Percentiles rank a stretch among this genome's conserved stretches.
Evolutionary conservation across 2,113 vertebrate species (phyloP).

Genomic region (Ailuropoda melanoleuca): DNA sequence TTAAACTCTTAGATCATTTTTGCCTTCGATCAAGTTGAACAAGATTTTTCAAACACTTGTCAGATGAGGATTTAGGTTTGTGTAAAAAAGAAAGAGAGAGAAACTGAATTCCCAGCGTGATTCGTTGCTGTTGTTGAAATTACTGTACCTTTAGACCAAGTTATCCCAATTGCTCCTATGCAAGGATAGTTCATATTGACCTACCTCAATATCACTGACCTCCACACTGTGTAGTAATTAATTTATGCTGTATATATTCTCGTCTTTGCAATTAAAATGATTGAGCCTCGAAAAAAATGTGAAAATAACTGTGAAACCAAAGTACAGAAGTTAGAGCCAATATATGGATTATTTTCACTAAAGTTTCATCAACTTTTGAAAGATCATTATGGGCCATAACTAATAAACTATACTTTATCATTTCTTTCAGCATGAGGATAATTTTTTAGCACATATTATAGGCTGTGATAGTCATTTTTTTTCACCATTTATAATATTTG

Average conservation of each 20-base stretch:
- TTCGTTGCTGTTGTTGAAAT: background rate
- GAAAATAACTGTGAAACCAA: slow-evolving; percentile 8
- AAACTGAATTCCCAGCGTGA: background rate
- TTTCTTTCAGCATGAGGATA: slow-evolving; percentile 1
- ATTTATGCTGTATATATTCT: background rate
- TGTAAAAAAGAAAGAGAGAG: background rate
- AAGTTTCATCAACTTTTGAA: background rate
- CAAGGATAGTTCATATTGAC: background rate
- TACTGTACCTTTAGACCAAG: background rate
- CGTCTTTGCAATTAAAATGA: slow-evolving; percentile 42
- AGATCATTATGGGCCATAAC: background rate
- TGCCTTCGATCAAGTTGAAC: background rate
- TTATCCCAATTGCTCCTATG: background rate
- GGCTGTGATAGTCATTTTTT: background rate
- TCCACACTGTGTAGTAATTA: background rate
- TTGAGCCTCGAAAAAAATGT: background rate
- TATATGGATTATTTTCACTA: slow-evolving; percentile 27
- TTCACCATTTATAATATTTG: background rate
- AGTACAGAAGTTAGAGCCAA: background rate
- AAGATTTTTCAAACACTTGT: slow-evolving; percentile 61
- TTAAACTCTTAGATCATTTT: slow-evolving; percentile 33
- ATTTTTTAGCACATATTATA: slow-evolving; percentile 6
- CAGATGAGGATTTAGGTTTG: slow-evolving; percentile 13
- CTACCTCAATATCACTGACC: background rate
- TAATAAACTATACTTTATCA: slow-evolving; percentile 42